These are phyloP conservation scores for Protodeltote pygarga DNA, from an alignment of 2,888 invertebrate species.

Conservation along the genomic window DNA sequence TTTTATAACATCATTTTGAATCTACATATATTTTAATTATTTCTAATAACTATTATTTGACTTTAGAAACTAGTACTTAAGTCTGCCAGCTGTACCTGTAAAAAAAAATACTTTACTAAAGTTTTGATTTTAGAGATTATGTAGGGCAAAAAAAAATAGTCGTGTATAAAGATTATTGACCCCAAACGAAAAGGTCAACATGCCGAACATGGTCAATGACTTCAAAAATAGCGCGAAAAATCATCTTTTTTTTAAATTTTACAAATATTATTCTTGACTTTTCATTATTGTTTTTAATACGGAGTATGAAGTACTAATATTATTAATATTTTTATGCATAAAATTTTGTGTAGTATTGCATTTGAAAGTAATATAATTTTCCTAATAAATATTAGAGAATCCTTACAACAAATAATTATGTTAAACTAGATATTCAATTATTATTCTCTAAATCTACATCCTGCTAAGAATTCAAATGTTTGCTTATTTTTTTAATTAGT, in stretches of 20 bases:
- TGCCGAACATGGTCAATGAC: slow-evolving; percentile 18
- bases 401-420: slow-evolving; percentile 30
- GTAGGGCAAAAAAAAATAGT: background rate
- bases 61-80: slow-evolving; percentile 38
- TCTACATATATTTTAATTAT: slow-evolving; percentile 34
- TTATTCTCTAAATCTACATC: background rate
- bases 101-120: slow-evolving; percentile 8
- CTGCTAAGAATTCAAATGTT: background rate
- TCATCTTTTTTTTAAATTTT: too few relatives aligned
- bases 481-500: background rate
- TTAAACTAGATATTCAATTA: slow-evolving; percentile 2
- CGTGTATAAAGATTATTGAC: slow-evolving; percentile 23
- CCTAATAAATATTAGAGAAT: slow-evolving; percentile 22
- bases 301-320: too few relatives aligned
- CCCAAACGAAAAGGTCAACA: slow-evolving; percentile 32
- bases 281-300: too few relatives aligned
- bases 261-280: too few relatives aligned
- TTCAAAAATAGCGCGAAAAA: slow-evolving; percentile 30
- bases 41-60: slow-evolving; percentile 33
- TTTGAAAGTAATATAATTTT: background rate
- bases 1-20: slow-evolving; percentile 54
- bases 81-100: slow-evolving; percentile 39
- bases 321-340: too few relatives aligned
- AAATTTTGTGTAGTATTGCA: too few relatives aligned
- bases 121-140: background rate